Conservation (phyloP, 2,797 vertebrate species). For the Semaprochilodus insignis region DNA sequence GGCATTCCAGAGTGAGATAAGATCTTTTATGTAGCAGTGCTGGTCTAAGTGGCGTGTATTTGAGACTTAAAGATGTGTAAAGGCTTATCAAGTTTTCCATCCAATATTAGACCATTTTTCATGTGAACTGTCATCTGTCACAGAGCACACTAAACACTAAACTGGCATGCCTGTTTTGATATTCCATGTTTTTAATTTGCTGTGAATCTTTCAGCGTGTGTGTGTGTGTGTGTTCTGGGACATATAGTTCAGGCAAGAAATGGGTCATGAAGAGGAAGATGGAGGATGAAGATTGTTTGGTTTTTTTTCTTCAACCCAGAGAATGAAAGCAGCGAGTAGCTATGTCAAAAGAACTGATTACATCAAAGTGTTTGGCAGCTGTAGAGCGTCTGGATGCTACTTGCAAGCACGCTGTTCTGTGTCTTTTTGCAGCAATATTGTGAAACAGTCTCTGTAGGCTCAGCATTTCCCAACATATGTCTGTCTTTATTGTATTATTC, state of each 20-base stretch:
- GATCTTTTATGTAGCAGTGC: constrained; percentile 4
- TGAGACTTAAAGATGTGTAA: constrained; percentile 12
- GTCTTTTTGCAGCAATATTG: constrained; percentile 18
- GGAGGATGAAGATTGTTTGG: too few species aligned
- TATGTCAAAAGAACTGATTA: constrained; percentile 42
- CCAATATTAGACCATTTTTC: too few species aligned
- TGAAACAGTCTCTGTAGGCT: constrained; percentile 35
- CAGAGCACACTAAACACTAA: not conserved
- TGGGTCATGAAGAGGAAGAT: constrained; percentile 41
- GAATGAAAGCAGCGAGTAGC: constrained; percentile 2
- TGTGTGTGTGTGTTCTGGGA: constrained; percentile 5
- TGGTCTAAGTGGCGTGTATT: constrained; percentile 1
- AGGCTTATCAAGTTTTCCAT: not conserved
- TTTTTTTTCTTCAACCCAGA: constrained; percentile 24
- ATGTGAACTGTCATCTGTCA: not conserved
- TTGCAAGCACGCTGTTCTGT: constrained; percentile 4
- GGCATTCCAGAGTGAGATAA: constrained; percentile 33
- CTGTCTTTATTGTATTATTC: constrained; percentile 42
- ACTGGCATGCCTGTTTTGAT: not conserved
- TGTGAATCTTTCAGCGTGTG: not conserved
- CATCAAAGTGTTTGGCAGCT: constrained; percentile 26
- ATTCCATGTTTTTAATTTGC: not conserved
- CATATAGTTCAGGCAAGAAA: constrained; percentile 32
- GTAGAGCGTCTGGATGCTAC: constrained; percentile 17
- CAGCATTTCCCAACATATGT: constrained; percentile 35